Base-by-base conservation (phyloP, 2,113 vertebrate genomes). In the Nesoenas mayeri region DNA sequence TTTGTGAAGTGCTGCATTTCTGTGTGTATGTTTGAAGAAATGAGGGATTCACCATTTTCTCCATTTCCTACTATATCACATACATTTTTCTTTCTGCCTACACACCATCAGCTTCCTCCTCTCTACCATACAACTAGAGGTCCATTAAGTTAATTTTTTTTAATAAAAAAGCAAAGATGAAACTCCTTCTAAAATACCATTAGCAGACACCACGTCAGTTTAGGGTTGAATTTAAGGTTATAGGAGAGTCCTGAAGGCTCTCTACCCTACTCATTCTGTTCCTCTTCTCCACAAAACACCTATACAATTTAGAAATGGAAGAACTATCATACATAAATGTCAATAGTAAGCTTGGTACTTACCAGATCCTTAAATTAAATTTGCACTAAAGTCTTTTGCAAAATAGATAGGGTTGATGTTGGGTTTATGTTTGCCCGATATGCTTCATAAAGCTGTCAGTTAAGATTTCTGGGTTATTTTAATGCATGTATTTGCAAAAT, bases 1-100 rank as follows among this genome's bases (percentile, higher is more conserved):
- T 85, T 96, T 93, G 57, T 83, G 85, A 96, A 97, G 77, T 77
- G 74, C 65, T 83, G 28, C 19, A 82, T 91, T 94, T 96, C 82
- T 89, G 12, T 62, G 5, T 58, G 74, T 54, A 58, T 94, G 29
- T 92, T 92, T 90, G 91, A 95, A 85, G 51, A 97, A 97, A 72
- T 12, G 11, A 85, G 28, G n/a, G 64, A 89, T 90, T 69, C 84
- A 50, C 48, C 16, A 36, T 89, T 88, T 67, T 96, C 25, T 86
- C 29, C 8, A 34, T 75, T 88, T 94, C 56, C 50, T 85, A 40
- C 42, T 61, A 6, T 54, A 66, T 91, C 66, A 89, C 50, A 22
- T 34, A 28, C 6, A 66, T 66, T 77, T 92, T 95, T 47, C 61
- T 79, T 88, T 70, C 70, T 57, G 44, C 21, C 13, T 47, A 62